Conservation (phyloP, 2,888 invertebrate species). For the Pycnomerus fuliginosus region DNA sequence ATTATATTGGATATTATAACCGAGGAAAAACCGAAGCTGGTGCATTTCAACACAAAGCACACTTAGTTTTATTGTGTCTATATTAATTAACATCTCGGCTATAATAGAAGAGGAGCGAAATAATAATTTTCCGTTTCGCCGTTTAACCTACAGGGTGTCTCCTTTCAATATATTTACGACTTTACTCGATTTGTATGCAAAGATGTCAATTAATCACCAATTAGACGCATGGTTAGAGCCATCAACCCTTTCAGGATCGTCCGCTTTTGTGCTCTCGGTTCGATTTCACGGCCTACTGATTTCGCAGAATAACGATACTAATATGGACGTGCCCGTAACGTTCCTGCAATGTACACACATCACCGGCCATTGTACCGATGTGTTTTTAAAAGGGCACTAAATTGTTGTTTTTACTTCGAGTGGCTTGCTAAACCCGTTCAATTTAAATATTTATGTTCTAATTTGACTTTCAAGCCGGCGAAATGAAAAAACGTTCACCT, state of each 20-base stretch:
- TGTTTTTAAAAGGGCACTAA: constrained; percentile 25
- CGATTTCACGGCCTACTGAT: constrained; percentile 37
- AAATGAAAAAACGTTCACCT: constrained; percentile 8
- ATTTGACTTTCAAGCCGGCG: constrained; percentile 15
- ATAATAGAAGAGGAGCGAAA: constrained; percentile 18
- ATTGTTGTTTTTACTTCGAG: constrained; percentile 23
- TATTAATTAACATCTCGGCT: constrained; percentile 41
- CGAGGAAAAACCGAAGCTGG: constrained; percentile 42
- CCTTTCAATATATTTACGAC: too few relatives aligned
- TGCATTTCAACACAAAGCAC: constrained; percentile 36
- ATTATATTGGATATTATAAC: constrained; percentile 54
- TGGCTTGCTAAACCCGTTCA: constrained; percentile 18
- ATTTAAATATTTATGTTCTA: constrained; percentile 22
- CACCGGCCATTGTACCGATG: constrained; percentile 11
- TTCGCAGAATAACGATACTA: constrained; percentile 38
- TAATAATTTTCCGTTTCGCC: too few relatives aligned
- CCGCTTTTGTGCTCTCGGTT: constrained; percentile 33
- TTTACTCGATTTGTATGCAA: constrained; percentile 44
- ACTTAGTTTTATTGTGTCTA: constrained; percentile 43
- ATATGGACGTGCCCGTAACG: constrained; percentile 6
- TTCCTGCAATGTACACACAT: constrained; percentile 1
- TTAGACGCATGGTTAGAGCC: constrained; percentile 38
- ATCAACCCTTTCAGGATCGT: constrained; percentile 37
- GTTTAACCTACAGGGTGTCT: constrained; percentile 13
- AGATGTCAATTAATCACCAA: constrained; percentile 46